Evolutionary conservation across 2,113 vertebrate species (phyloP), one percentile per base, ranked within the genome.

Genomic region (Mustela nigripes): DNA sequence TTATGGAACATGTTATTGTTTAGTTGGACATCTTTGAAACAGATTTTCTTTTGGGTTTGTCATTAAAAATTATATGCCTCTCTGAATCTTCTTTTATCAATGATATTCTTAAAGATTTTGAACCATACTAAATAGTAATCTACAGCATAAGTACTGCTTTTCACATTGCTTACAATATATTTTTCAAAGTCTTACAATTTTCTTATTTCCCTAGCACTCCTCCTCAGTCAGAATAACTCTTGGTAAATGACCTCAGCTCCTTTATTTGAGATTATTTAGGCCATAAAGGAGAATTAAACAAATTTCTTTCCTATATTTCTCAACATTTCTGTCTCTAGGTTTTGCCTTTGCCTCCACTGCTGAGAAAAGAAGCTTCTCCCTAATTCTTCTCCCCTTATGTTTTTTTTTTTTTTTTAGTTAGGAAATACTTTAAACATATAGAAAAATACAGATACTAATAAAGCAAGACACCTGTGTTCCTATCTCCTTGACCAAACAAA

Each of bases 1-100:
- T 94, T 87, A 80, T 71, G 89, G 96, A 89, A 63, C 26, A n/a
- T 93, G 74, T n/a, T 94, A 97, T 97, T 58, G 26, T 92, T 89
- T 93, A 60, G 11, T 19, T 94, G 90, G 80, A 63, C 58, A 91
- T 62, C 33, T 95, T 95, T 60, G 62, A 71, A 76, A 50, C 67
- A 91, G 19, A 45, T 82, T 7, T 60, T 89, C 42, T 69, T 65
- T 90, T 89, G 18, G 50, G 19, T 21, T 56, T 92, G 12, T 82
- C 42, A 12, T 88, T 63, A 93, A 65, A 91, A 42, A 79, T 15
- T n/a, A 0, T 60, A 11, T 67, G 69, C 33, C 26, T 91, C 16
- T 74, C 39, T 63, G 48, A 31, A 58, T 33, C 15, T 62, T 96
- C 7, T 42, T 80, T 48, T 24, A 48, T 48, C 74, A 78, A 18